Evolutionary conservation across 2,797 vertebrate genomes (phyloP), one percentile per base, ranked within the genome.

Genomic region (Scolopax bukidnonensis): DNA sequence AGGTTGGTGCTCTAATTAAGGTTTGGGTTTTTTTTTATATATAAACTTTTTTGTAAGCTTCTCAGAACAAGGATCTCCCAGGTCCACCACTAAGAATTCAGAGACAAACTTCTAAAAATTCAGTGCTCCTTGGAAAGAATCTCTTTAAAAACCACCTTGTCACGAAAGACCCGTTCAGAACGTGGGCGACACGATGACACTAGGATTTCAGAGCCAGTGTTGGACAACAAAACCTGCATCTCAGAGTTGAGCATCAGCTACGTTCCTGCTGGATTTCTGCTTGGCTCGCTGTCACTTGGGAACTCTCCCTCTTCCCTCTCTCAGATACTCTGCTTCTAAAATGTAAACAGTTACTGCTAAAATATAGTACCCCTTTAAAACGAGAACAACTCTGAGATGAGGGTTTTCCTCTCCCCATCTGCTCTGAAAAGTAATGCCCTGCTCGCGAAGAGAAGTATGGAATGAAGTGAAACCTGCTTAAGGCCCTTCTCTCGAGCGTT

Each of bases 61-160:
- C 98, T 98, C 93, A 97, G 97, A 97, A 98, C 96, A 95, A 96
- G 87, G 93, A 98, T 98, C 96, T 98, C 95, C 97, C 98, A 98
- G 98, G 98, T 98, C 98, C 98, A 97, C 98, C 94, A 91, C 98
- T 98, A 98, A 97, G 95, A 97, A 98, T 98, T 98, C 96, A 98
- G 97, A 98, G 97, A 98, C 96, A 98, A 98, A 98, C 98, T 97
- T 97, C 98, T 95, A 94, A 97, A 98, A 98, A 97, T 97, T 97
- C 98, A 97, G 96, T 97, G 98, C 98, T 98, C 96, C 96, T 97
- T 97, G 86, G 93, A 98, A 97, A 98, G 75, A 87, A 97, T 97
- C 97, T 97, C 92, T 96, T 98, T 96, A 96, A 97, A 97, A 98
- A 98, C 97, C 98, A 98, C 98, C 97, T 98, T 95, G 96, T 93